Evolutionary conservation across 2,888 invertebrate species (phyloP), one percentile per base, ranked within the genome.

Genomic region (Clanis bilineata): DNA sequence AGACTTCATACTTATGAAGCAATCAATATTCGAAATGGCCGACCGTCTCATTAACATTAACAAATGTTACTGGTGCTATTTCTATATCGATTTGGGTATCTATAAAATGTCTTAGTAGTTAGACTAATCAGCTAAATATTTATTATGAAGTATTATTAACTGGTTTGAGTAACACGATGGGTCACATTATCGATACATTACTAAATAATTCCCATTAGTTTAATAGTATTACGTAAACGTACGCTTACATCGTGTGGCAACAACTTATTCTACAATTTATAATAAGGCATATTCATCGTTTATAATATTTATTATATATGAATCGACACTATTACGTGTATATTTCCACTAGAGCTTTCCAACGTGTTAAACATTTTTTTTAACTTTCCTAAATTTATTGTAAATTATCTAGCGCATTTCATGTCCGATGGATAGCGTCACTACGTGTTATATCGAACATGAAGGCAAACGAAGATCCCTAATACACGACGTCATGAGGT

Each of bases 401-500:
- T 51, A 15, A 44, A 51, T 51, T 51, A 32, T 21, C 51, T 51
- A 51, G 32, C 51, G 45, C 23, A 3, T 22, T 12, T 44, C 22
- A 51, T 51, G 32, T 51, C 47, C 47, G 45, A 47, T n/a, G 28
- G 51, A 41, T 51, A 51, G 15, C 9, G 25, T 7, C 22, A n/a
- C 9, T 43, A 18, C n/a, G 28, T n/a, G 22, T 10, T 28, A 43
- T 58, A 60, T 58, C 51, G 28, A 55, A 44, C 47, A 61, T 62
- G 63, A 64, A 62, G 70, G 67, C 64, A 22, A 39, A 36, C 38
- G 47, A 68, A 68, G 68, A 69, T 73, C 66, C 66, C 63, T 70
- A 79, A 77, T 76, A 83, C 77, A 82, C 80, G 80, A 83, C 75
- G 78, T 75, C 76, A 77, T 85, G 90, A 89, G 90, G 90, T 89